These are phyloP conservation scores for Lasioglossum marginatum DNA, from an alignment of 2,888 invertebrate genomes.

Conservation along the genomic window DNA sequence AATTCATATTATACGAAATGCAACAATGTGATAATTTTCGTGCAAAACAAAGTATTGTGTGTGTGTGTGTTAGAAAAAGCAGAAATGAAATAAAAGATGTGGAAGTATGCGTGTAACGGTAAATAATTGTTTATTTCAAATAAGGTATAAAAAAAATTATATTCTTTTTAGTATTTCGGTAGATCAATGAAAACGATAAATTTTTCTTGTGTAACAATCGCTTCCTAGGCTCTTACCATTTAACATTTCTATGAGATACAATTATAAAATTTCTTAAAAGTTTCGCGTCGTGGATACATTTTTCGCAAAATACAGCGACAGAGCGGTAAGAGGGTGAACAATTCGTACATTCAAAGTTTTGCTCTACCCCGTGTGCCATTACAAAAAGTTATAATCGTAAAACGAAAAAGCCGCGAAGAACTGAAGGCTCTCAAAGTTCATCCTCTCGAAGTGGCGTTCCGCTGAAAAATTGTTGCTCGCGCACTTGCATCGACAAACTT, in stretches of 20 bases:
- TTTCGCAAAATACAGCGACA: background rate
- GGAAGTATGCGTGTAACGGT: background rate
- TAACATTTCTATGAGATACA: background rate
- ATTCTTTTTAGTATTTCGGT: background rate
- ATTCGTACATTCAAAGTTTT: background rate
- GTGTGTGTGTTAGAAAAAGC: background rate
- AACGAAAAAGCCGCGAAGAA: background rate
- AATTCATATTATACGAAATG: background rate
- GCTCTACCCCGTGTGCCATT: background rate
- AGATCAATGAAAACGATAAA: background rate
- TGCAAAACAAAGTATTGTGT: background rate
- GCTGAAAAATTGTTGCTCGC: background rate
- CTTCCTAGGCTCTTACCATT: background rate
- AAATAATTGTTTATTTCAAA: slow-evolving; percentile 6
- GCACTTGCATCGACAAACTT: background rate
- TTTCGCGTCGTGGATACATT: slow-evolving; percentile 6
- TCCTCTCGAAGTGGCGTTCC: background rate
- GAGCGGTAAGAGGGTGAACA: background rate
- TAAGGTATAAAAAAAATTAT: slow-evolving; percentile 1
- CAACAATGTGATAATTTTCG: background rate
- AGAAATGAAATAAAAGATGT: background rate
- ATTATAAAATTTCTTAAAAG: background rate
- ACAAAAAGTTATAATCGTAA: slow-evolving; percentile 2
- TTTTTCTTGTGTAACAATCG: background rate
- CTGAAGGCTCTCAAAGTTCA: background rate